These are phyloP conservation scores for Lepeophtheirus salmonis DNA, from an alignment of 1,140 invertebrate genomes.

Conservation along the genomic window DNA sequence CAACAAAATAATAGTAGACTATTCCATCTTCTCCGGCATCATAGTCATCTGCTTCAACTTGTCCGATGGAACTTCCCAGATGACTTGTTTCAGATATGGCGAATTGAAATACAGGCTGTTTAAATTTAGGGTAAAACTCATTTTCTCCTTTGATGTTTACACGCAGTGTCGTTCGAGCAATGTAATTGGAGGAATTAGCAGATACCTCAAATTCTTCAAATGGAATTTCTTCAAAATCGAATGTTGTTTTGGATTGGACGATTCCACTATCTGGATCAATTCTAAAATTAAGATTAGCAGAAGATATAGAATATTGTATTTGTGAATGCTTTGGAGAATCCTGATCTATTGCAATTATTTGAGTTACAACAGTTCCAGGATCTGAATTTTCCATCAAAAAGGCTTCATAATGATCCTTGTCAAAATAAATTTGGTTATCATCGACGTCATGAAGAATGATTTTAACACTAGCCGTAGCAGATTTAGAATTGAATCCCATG, in stretches of 20 bases:
- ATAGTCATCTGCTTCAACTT: slow-evolving; percentile 69
- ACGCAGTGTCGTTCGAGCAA: background rate
- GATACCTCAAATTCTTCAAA: background rate
- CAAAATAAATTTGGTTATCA: slow-evolving; percentile 66
- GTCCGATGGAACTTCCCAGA: slow-evolving; percentile 63
- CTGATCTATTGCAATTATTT: slow-evolving; percentile 55
- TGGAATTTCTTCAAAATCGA: slow-evolving; percentile 60
- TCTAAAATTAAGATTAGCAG: slow-evolving; percentile 47
- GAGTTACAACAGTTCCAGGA: slow-evolving; percentile 49
- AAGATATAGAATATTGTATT: slow-evolving; percentile 63
- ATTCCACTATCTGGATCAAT: slow-evolving; percentile 54
- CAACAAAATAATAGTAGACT: slow-evolving; percentile 76
- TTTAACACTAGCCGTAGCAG: slow-evolving; percentile 52
- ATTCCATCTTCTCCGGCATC: slow-evolving; percentile 77
- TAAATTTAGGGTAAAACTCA: slow-evolving; percentile 77
- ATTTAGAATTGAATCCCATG: slow-evolving; percentile 53
- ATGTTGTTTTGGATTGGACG: slow-evolving; percentile 49
- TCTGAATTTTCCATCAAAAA: slow-evolving; percentile 64
- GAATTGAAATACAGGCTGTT: slow-evolving; percentile 76
- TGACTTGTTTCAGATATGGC: slow-evolving; percentile 78
- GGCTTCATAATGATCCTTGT: slow-evolving; percentile 50
- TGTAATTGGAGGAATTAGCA: background rate
- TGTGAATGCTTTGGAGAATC: slow-evolving; percentile 79
- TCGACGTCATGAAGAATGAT: slow-evolving; percentile 76
- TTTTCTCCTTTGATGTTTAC: slow-evolving; percentile 70